Percentiles rank a stretch among this genome's conserved stretches.
Evolutionary conservation across 1,140 invertebrate species (phyloP).

Genomic region (Brachionus paranguensis): DNA sequence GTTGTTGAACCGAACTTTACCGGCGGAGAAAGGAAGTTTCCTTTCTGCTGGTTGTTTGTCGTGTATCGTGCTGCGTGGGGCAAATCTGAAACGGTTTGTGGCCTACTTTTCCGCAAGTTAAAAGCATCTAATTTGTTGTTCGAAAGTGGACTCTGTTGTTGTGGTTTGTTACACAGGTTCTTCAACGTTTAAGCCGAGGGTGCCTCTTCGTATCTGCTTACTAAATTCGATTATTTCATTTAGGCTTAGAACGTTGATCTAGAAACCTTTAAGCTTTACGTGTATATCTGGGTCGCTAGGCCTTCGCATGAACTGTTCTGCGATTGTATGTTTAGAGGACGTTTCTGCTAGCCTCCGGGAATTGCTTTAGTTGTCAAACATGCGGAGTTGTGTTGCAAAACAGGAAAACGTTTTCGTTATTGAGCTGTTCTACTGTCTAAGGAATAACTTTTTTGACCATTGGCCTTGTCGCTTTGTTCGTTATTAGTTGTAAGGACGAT

Average conservation of each 20-base stretch:
- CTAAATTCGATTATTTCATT: background rate
- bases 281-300: background rate
- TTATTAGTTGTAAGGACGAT: background rate
- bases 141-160: background rate
- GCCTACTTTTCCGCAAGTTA: background rate
- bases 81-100: background rate
- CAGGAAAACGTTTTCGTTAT: background rate
- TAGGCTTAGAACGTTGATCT: background rate
- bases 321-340: background rate
- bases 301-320: background rate
- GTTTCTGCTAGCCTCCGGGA: background rate
- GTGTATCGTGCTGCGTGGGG: background rate
- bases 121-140: background rate
- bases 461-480: background rate
- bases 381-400: background rate
- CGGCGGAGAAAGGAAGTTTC: background rate
- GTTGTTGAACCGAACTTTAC: background rate
- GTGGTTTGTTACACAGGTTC: background rate
- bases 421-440: background rate
- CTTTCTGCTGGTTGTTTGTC: background rate
- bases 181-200: background rate
- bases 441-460: background rate
- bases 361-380: background rate
- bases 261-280: background rate
- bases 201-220: background rate